Conservation (phyloP, 1,140 invertebrate species). For the Atta cephalotes region DNA sequence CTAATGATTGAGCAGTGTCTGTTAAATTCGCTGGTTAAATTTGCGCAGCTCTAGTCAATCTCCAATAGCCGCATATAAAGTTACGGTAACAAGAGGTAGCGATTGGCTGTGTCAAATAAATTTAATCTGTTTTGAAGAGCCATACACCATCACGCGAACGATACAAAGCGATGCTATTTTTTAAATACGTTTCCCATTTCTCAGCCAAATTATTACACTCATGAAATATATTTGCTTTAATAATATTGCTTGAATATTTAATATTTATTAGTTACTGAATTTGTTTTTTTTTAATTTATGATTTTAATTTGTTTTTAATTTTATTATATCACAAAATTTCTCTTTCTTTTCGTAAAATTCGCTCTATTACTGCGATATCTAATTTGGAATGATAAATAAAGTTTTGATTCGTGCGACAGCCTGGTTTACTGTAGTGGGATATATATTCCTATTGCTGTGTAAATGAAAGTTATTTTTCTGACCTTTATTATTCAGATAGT, state of each 20-base stretch:
- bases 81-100: slow-evolving; percentile 43
- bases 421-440: background rate
- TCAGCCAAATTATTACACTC: background rate
- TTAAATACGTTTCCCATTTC: background rate
- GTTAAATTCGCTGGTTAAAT: slow-evolving; percentile 31
- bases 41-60: slow-evolving; percentile 19
- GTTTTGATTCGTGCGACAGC: background rate
- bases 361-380: background rate
- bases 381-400: background rate
- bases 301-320: slow-evolving; percentile 6
- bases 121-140: slow-evolving; percentile 22
- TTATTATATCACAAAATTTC: background rate
- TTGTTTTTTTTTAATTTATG: background rate
- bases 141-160: background rate
- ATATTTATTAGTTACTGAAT: background rate
- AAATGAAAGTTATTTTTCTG: slow-evolving; percentile 10
- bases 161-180: slow-evolving; percentile 30
- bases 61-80: slow-evolving; percentile 43
- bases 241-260: background rate
- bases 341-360: background rate
- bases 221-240: background rate
- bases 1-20: background rate
- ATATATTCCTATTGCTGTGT: background rate
- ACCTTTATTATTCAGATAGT: background rate
- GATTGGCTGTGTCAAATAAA: slow-evolving; percentile 39